Evolutionary conservation across 1,140 invertebrate species (phyloP), one percentile per base, ranked within the genome.

Genomic region (Nasonia longicornis): DNA sequence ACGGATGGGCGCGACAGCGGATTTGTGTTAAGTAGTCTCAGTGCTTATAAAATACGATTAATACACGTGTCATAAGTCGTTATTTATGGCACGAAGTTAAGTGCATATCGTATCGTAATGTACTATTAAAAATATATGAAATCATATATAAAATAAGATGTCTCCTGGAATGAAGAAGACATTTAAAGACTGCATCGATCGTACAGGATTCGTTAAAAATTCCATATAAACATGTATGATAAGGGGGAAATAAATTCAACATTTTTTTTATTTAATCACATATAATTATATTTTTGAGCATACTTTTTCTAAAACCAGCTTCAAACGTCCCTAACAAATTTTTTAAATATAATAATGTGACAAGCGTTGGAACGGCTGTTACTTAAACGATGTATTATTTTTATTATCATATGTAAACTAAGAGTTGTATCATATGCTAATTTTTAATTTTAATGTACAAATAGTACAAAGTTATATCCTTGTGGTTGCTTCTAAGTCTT

Each of bases 201-300:
- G 11, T 42, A 42, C 38, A 42, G 8, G 8, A 42, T 42, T 35
- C 31, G 31, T 35, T 42, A 42, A 42, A 8, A 11, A 42, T 8
- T 7, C 7, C 8, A 42, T 42, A 6, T 42, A 42, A 42, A 42
- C 1, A 35, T 35, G 4, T 35, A 35, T 35, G 31, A 35, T 35
- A 6, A 35, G 48, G 35, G 42, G 42, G n/a, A n/a, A 76, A 42
- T 77, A 77, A 77, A 77, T 42, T 35, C 22, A 3, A 14, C 38
- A 16, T 14, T 58, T 67, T 14, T 7, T 77, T 77, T 77, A 67
- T 66, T 66, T 66, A 12, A 77, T 75, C 74, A 76, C 58, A 76
- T 76, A 20, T 14, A 77, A 45, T 42, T 77, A 67, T 77, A 77
- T 77, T 77, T 77, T 77, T 67, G 63, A 77, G 52, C 35, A 45